Percentiles rank a stretch among this genome's conserved stretches.
phyloP scores from a whole-genome alignment of 1,140 invertebrate genomes.

The Drosophila athabasca region DNA sequence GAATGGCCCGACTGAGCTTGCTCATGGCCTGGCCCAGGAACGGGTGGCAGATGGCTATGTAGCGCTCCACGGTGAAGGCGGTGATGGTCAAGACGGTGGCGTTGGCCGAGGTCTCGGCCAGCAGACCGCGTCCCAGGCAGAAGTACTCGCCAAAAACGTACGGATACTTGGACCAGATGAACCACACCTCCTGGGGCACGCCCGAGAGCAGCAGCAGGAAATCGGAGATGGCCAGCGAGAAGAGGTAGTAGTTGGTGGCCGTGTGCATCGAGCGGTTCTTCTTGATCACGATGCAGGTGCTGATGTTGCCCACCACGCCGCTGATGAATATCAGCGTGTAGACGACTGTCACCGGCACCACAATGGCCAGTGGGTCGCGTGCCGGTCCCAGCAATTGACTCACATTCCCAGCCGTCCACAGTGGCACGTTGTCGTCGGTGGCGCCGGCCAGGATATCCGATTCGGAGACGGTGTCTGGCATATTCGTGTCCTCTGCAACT shows the following conservation, averaged over 20 bases:
- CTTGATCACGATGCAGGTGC: conserved; percentile 96
- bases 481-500: conserved; percentile 5
- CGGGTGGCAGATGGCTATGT: conserved; percentile 97
- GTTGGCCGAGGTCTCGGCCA: conserved; percentile 95
- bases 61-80: conserved; percentile 97
- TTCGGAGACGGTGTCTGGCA: neutral
- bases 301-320: conserved; percentile 95
- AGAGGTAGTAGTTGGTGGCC: conserved; percentile 96
- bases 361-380: conserved; percentile 88
- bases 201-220: conserved; percentile 92
- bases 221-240: conserved; percentile 96
- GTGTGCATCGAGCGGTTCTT: conserved; percentile 96
- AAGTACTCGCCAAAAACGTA: conserved; percentile 94
- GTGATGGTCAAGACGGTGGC: conserved; percentile 96
- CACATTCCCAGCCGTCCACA: conserved; percentile 28
- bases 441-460: conserved; percentile 3
- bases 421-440: neutral
- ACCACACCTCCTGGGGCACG: conserved; percentile 93
- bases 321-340: conserved; percentile 93
- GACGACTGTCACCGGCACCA: conserved; percentile 91
- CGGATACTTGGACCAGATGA: conserved; percentile 93
- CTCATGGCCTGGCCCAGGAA: conserved; percentile 94
- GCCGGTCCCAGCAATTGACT: conserved; percentile 53
- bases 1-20: conserved; percentile 89
- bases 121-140: conserved; percentile 92